phyloP scores from a whole-genome alignment of 2,113 vertebrate genomes.

The Pluvialis apricaria region DNA sequence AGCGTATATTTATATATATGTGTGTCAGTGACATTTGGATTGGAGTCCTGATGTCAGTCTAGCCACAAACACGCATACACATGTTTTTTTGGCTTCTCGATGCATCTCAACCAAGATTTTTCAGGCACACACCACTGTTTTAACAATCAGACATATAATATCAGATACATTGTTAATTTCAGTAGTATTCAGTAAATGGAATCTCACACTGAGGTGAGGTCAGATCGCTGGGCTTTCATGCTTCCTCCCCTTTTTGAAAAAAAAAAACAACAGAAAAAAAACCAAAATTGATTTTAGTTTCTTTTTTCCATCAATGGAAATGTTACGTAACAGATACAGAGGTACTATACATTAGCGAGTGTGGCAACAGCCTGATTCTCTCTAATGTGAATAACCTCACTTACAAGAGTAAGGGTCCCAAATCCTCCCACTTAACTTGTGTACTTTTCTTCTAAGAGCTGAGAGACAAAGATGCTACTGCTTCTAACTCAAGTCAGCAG shows the following conservation, averaged over 20 bases:
- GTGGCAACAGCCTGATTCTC: neutral
- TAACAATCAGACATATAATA: neutral
- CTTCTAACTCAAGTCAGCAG: neutral
- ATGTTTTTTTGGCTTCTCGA: neutral
- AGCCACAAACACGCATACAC: neutral
- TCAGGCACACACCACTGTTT: neutral
- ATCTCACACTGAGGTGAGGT: neutral
- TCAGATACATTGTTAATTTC: neutral
- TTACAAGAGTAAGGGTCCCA: neutral
- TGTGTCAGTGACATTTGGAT: neutral
- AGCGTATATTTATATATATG: rapidly evolving
- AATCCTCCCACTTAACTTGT: neutral
- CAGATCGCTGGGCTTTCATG: neutral
- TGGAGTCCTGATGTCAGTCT: neutral
- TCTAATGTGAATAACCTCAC: neutral
- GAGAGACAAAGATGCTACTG: neutral
- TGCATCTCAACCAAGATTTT: neutral
- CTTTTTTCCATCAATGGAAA: neutral
- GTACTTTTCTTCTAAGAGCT: neutral
- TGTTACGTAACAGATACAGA: neutral
- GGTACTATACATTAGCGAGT: rapidly evolving
- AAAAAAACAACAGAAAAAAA: neutral
- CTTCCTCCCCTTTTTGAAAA: rapidly evolving
- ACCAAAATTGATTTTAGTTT: neutral
- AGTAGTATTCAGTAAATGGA: neutral